Percentiles rank a stretch among this genome's conserved stretches.
phyloP scores from a whole-genome alignment of 2,797 vertebrate species.

The Xiphorhynchus erythropygius region DNA sequence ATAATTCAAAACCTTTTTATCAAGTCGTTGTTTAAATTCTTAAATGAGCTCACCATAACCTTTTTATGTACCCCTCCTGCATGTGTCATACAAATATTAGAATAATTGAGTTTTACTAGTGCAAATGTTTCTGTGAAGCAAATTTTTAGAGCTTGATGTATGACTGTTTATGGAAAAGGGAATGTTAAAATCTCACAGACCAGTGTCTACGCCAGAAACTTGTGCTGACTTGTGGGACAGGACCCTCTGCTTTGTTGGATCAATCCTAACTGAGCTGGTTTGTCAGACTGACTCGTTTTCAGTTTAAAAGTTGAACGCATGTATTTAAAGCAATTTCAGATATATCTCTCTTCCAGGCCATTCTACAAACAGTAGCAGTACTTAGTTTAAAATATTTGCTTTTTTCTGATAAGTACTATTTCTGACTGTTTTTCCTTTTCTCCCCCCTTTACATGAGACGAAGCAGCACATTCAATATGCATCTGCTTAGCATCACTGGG shows the following conservation, averaged over 20 bases:
- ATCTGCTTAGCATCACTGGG: conserved; percentile 15
- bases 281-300: background rate
- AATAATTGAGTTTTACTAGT: conserved; percentile 60
- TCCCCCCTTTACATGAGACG: background rate
- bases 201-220: conserved; percentile 27
- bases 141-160: conserved; percentile 66
- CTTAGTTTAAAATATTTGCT: conserved; percentile 27
- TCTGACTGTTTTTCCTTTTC: background rate
- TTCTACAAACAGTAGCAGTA: conserved; percentile 42
- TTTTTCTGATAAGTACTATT: conserved; percentile 10
- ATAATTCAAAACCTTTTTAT: conserved; percentile 58
- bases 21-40: conserved; percentile 63
- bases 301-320: background rate
- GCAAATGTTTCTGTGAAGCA: conserved; percentile 50
- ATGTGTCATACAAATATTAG: conserved; percentile 59
- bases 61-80: conserved; percentile 35
- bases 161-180: conserved; percentile 55
- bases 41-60: conserved; percentile 63
- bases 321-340: background rate
- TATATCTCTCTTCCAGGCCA: background rate
- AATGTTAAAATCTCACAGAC: conserved; percentile 55
- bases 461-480: background rate
- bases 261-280: background rate
- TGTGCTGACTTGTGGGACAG: background rate
- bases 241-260: background rate